Base-by-base conservation (phyloP, 2,113 vertebrate genomes). In the Bagarius yarrelli region DNA sequence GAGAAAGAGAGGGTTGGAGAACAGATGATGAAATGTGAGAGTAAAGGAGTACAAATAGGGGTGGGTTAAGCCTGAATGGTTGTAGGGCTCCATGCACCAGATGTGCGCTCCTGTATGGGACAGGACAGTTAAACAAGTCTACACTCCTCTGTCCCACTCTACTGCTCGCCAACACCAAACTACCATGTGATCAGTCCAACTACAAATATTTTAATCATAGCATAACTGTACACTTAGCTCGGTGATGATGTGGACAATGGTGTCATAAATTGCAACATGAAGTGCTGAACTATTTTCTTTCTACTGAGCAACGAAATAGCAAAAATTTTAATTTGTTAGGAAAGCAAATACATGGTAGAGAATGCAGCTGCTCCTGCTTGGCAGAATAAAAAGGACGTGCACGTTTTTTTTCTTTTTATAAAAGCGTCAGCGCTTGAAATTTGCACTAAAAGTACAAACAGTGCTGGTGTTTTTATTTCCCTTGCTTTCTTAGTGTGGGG, bases 1-100 rank as follows among this genome's bases (percentile, higher is more conserved):
- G 59, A 32, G 25, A 16, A 94, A 95, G 92, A 92, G 94, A 32
- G 94, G 90, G 93, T 93, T 90, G 94, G 89, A 91, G 94, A 97
- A 94, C 96, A 98, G 94, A 96, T 96, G 96, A 97, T 96, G 95
- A 97, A 98, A 98, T 91, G 91, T 92, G 83, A 80, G 94, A 93
- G 92, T 91, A 92, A 55, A 73, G 36, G 73, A 23, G 13, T 36
- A 25, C 32, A 91, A 94, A 91, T 93, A 40, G 76, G 32, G 70
- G 16, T 50, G 59, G 57, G 25, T 72, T 93, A 88, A 91, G 89
- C 90, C 94, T 93, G 94, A 82, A 66, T 56, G 90, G 92, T 89
- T 91, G 90, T 91, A 82, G 92, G 92, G 91, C 93, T 90, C 92
- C 23, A 64, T 92, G 91, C 93, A 94, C 94, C 96, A 98, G 95